Conservation (phyloP, 1,140 invertebrate species). For the Portunus trituberculatus region DNA sequence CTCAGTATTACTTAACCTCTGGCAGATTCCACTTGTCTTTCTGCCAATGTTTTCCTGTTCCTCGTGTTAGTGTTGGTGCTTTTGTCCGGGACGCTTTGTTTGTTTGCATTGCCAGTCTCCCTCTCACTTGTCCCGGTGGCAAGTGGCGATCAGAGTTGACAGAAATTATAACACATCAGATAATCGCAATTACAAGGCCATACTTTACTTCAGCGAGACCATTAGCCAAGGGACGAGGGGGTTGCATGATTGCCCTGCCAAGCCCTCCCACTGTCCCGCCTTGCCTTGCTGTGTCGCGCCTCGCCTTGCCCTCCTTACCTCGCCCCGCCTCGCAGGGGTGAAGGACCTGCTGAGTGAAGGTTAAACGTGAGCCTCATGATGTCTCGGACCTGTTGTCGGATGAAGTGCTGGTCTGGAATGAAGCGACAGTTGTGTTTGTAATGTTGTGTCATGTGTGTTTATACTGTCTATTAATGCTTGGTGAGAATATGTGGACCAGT, state of each 20-base stretch:
- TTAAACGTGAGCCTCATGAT: neutral
- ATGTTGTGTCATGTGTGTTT: no score
- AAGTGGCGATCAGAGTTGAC: neutral
- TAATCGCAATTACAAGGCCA: conserved; percentile 36
- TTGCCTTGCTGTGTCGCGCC: neutral
- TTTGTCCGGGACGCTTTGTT: neutral
- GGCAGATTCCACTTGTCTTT: no score
- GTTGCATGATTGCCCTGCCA: conserved; percentile 47
- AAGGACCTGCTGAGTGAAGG: neutral
- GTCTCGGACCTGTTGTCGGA: neutral
- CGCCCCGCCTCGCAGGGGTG: neutral
- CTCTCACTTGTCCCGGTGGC: neutral
- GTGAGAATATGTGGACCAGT: neutral
- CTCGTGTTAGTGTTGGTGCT: no score
- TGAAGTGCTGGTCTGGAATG: neutral
- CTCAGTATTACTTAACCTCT: no score
- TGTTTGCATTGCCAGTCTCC: neutral
- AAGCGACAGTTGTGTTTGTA: neutral
- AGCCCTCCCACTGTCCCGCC: neutral
- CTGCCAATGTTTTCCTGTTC: no score
- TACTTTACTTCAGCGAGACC: conserved; percentile 15
- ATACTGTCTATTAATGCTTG: neutral
- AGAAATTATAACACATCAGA: conserved; percentile 39
- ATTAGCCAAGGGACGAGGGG: conserved; percentile 49
- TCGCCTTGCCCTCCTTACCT: neutral